Evolutionary conservation across 2,797 vertebrate species (phyloP), one percentile per base, ranked within the genome.

Genomic region (Eleutherodactylus coqui): DNA sequence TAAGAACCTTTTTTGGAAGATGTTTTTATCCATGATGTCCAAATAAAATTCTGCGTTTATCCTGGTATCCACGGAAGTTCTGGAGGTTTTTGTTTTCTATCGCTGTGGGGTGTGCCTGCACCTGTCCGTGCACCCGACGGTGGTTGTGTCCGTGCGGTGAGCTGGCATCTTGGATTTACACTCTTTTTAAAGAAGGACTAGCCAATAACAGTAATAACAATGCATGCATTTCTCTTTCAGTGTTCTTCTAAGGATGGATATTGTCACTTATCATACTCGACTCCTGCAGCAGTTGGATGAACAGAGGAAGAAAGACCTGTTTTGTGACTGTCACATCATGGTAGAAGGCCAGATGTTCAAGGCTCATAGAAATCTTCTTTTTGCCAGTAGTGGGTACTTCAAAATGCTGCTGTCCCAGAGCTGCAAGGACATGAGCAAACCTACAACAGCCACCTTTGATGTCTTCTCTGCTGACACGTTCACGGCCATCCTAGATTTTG

Each of bases 371-470:
- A 99, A 99, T 72, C 95, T 99, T 58, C 88, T 99, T 34, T 99
- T 97, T 7, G 97, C 97, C 88, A 98, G 97, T 90, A 98, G 98
- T 0, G 98, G 98, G 89, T 99, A 99, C 91, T 99, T 99, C 93
- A 97, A 97, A 84, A 99, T 99, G 98, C 93, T 99, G 86, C 94
- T 99, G 32, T 96, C 97, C 0, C 97, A 98, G 94, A 82, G 93
- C 93, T 70, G 95, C 53, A 86, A 93, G 90, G 94, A 95, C 62
- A 89, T 90, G 0, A 92, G 89, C 3, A 95, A 97, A 82, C 94
- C 97, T 0, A 95, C 96, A 0, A 97, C 93, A 0, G 96, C 97
- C 24, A 97, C 97, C 0, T 99, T 99, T 64, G 97, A 99, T 55
- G 96, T 95, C 2, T 99, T 99, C 91, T 97, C 95, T 89, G 95